Evolutionary conservation across 2,797 vertebrate genomes (phyloP), one percentile per base, ranked within the genome.

Genomic region (Hozukius guyotensis): DNA sequence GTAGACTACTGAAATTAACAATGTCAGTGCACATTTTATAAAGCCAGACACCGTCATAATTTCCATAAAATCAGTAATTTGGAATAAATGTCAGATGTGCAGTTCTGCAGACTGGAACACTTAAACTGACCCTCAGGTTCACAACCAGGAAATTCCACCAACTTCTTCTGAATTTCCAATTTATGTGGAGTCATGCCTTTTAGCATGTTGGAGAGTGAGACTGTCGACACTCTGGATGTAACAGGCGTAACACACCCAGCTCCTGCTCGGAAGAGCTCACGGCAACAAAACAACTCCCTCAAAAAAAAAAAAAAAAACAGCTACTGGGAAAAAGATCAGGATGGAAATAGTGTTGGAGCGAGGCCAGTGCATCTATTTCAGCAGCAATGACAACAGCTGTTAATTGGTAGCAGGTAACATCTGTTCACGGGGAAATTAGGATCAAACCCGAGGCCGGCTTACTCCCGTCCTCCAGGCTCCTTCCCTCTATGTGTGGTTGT

Each of bases 321-420:
- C 64, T 78, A 74, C 83, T 71, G 61, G 74, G 75, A 85, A 81
- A 81, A 85, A 83, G 66, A 72, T 87, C 76, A 78, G 29, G 72
- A 90, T 92, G 87, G 85, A 90, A 6, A 34, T 64, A 86, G 68
- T 79, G 80, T 65, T 71, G 62, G 65, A 89, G 38, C 60, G 87
- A 91, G 87, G 84, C 91, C 90, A 53, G 89, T 90, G 89, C 92
- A 92, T 94, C 92, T 93, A 88, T 95, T 96, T 96, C 93, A 85
- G 86, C 94, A 87, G 95, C 81, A 94, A 93, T 94, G 95, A 96
- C 95, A 96, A 95, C 92, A 94, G 94, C 93, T 96, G 95, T 93
- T 97, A 96, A 97, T 96, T 96, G 92, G 92, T 97, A 95, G 94
- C 96, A 97, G 96, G 96, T 96, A 96, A 95, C 95, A 97, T 97